A percentile compares a stretch with the other conserved stretches of the same genome.
These are phyloP conservation scores for Penaeus indicus DNA, from an alignment of 1,140 invertebrate species.

Conservation along the genomic window DNA sequence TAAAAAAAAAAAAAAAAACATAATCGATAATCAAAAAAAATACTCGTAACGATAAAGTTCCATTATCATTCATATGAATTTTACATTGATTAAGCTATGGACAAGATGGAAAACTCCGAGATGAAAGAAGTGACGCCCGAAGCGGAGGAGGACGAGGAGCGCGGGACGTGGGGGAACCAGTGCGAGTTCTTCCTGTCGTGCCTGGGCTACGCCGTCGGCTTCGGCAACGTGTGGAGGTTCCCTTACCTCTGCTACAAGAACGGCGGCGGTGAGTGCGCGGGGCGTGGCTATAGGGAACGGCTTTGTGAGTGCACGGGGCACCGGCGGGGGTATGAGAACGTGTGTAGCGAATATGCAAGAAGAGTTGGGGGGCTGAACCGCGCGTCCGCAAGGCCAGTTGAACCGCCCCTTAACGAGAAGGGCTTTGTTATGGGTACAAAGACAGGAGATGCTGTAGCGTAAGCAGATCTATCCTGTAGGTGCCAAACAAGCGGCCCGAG, in stretches of 20 bases:
- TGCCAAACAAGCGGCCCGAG: no score
- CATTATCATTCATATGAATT: background rate
- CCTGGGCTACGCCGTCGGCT: slow-evolving; percentile 70
- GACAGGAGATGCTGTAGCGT: no score
- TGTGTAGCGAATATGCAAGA: no score
- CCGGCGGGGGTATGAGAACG: no score
- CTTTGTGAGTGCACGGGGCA: no score
- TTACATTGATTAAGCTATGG: background rate
- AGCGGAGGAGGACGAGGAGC: slow-evolving; percentile 23
- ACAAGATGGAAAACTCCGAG: background rate
- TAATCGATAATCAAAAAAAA: background rate
- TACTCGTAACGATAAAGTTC: background rate
- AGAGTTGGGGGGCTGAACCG: no score
- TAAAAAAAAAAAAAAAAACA: no score
- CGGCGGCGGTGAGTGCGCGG: slow-evolving; percentile 78
- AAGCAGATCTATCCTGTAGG: no score
- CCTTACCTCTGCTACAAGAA: slow-evolving; percentile 91
- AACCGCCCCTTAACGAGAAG: no score
- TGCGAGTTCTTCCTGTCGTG: slow-evolving; percentile 70
- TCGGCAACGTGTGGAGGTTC: slow-evolving; percentile 74
- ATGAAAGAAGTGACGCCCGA: background rate
- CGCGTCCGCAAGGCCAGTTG: no score
- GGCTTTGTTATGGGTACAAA: no score
- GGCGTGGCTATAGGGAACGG: no score
- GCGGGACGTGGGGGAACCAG: slow-evolving; percentile 68